These are phyloP conservation scores for Oedothorax gibbosus DNA, from an alignment of 1,140 invertebrate genomes.

Conservation along the genomic window DNA sequence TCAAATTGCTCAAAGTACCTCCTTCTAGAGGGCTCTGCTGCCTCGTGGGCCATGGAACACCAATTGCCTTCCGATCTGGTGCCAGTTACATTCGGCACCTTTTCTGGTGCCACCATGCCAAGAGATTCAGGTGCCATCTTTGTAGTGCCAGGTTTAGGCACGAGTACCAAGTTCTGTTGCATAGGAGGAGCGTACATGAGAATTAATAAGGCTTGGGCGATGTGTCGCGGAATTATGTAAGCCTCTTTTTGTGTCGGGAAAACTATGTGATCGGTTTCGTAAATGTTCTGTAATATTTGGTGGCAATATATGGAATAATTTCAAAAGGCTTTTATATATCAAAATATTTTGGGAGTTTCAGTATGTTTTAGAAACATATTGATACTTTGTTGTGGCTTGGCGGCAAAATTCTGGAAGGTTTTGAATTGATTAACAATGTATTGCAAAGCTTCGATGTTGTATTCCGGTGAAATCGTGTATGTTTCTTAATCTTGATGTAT, in stretches of 20 bases:
- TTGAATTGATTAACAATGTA: too few species aligned
- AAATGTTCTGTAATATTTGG: too few species aligned
- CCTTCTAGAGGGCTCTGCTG: slow-evolving; percentile 30
- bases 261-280: background rate
- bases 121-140: slow-evolving; percentile 10
- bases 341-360: too few species aligned
- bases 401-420: too few species aligned
- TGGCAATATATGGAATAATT: too few species aligned
- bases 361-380: too few species aligned
- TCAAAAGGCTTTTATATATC: too few species aligned
- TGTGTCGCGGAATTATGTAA: background rate
- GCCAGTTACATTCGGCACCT: slow-evolving; percentile 34
- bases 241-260: slow-evolving; percentile 14
- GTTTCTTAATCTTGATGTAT: too few species aligned
- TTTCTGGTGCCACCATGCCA: slow-evolving; percentile 29
- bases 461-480: too few species aligned
- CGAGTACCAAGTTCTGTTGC: slow-evolving; percentile 46
- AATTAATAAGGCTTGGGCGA: slow-evolving; percentile 2
- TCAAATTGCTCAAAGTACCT: background rate
- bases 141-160: slow-evolving; percentile 26
- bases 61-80: slow-evolving; percentile 4
- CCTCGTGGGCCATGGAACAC: slow-evolving; percentile 1
- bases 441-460: too few species aligned
- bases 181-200: slow-evolving; percentile 38
- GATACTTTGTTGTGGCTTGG: too few species aligned